Conservation (phyloP, 2,797 vertebrate species). For the Rhynchotus rufescens region DNA sequence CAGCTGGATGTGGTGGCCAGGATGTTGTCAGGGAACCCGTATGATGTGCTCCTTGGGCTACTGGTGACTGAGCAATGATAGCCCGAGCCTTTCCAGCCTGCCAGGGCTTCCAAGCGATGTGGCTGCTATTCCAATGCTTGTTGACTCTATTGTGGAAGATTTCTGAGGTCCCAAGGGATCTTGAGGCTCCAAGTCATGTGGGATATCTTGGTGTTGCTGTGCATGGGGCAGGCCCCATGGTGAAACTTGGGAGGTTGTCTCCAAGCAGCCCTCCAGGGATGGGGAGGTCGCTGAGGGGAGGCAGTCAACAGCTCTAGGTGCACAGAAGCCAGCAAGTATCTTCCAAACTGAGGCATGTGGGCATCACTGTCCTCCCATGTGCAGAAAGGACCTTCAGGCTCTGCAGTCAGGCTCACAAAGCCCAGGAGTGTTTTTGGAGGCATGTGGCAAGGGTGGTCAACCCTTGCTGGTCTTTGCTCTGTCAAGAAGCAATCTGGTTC, state of each 20-base stretch:
- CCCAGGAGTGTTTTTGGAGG: neutral
- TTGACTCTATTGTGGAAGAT: neutral
- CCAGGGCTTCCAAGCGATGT: neutral
- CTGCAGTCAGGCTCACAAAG: rapidly evolving
- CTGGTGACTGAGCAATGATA: neutral
- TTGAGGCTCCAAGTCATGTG: neutral
- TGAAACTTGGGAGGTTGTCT: neutral
- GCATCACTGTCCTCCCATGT: neutral
- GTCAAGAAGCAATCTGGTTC: neutral
- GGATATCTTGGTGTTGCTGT: too few relatives aligned
- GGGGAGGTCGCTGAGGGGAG: neutral
- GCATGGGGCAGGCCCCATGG: neutral
- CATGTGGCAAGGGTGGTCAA: rapidly evolving
- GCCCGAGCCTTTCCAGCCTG: neutral
- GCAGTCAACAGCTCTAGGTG: neutral
- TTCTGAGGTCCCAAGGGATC: neutral
- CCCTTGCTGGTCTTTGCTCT: neutral
- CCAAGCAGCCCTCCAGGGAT: rapidly evolving
- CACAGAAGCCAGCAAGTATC: neutral
- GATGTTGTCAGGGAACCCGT: neutral
- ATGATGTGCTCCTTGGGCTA: neutral
- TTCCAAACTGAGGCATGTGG: neutral
- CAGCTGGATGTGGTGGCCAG: rapidly evolving
- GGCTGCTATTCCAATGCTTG: neutral
- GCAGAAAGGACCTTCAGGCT: neutral